phyloP scores from a whole-genome alignment of 2,888 invertebrate species.

The Thyatira batis region DNA sequence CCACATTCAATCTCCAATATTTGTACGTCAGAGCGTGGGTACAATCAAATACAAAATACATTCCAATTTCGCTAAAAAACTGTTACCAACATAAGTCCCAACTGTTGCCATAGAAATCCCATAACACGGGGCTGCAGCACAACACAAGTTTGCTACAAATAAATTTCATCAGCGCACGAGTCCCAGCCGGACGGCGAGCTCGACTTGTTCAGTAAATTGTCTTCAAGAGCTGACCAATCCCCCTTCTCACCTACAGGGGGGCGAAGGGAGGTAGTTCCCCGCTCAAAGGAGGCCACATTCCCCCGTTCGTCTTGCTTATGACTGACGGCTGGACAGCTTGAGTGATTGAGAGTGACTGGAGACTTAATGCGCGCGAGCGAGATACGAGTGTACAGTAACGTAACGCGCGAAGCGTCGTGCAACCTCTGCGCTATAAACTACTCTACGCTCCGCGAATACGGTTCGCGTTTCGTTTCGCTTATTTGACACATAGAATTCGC shows the following conservation, averaged over 20 bases:
- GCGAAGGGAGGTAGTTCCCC: constrained; percentile 39
- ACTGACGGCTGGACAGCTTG: constrained; percentile 80
- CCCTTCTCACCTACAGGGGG: constrained; percentile 55
- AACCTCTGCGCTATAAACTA: constrained; percentile 38
- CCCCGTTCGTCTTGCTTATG: constrained; percentile 82
- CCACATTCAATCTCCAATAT: constrained; percentile 25
- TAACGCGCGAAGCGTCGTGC: constrained; percentile 43
- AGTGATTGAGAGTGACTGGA: constrained; percentile 82
- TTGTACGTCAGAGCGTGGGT: constrained; percentile 19
- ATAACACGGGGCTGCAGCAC: constrained; percentile 52
- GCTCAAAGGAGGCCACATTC: constrained; percentile 66
- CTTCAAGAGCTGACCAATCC: constrained; percentile 79
- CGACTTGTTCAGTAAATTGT: constrained; percentile 78
- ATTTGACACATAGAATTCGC: constrained; percentile 8
- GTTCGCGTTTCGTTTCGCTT: constrained; percentile 32
- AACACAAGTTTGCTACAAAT: constrained; percentile 69
- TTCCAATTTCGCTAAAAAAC: constrained; percentile 33
- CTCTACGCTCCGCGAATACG: constrained; percentile 44
- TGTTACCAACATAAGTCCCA: constrained; percentile 37
- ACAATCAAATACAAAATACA: constrained; percentile 29
- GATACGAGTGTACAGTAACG: constrained; percentile 39
- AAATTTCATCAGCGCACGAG: constrained; percentile 75
- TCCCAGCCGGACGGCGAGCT: constrained; percentile 63
- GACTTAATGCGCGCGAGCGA: constrained; percentile 78
- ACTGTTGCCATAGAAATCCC: constrained; percentile 57